Conservation (phyloP, 2,113 vertebrate species). For the Hemiprocne comata region DNA sequence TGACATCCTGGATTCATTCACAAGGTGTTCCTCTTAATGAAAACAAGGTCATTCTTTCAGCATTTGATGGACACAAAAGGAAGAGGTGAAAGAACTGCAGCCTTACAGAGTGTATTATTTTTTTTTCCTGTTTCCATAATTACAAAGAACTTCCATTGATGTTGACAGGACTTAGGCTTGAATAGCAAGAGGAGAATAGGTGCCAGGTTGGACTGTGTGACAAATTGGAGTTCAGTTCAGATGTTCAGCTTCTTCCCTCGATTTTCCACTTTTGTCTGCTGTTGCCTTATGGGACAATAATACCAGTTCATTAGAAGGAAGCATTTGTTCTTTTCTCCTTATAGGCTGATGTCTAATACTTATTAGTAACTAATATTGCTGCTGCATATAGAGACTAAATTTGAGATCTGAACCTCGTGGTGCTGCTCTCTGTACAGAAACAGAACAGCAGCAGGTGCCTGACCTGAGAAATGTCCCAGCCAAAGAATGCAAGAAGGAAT, state of each 20-base stretch:
- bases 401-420: neutral
- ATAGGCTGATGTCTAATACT: neutral
- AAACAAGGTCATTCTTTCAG: constrained; percentile 67
- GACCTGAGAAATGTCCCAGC: neutral
- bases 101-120: neutral
- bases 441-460: neutral
- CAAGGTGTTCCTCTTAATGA: constrained; percentile 65
- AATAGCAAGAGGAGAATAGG: constrained; percentile 47
- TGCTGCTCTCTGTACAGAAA: neutral
- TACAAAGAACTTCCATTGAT: constrained; percentile 45
- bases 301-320: neutral
- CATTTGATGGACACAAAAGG: constrained; percentile 53
- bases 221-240: constrained; percentile 41
- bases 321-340: constrained; percentile 10
- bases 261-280: constrained; percentile 43
- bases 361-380: constrained; percentile 6
- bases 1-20: constrained; percentile 67
- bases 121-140: constrained; percentile 23
- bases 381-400: neutral
- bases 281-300: constrained; percentile 29
- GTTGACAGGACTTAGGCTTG: neutral
- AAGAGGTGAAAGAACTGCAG: constrained; percentile 21
- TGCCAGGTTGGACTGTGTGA: neutral
- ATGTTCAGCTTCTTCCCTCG: neutral
- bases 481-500: neutral